Evolutionary conservation across 1,140 invertebrate genomes (phyloP).

Genomic region (Bathynomus jamesi): DNA sequence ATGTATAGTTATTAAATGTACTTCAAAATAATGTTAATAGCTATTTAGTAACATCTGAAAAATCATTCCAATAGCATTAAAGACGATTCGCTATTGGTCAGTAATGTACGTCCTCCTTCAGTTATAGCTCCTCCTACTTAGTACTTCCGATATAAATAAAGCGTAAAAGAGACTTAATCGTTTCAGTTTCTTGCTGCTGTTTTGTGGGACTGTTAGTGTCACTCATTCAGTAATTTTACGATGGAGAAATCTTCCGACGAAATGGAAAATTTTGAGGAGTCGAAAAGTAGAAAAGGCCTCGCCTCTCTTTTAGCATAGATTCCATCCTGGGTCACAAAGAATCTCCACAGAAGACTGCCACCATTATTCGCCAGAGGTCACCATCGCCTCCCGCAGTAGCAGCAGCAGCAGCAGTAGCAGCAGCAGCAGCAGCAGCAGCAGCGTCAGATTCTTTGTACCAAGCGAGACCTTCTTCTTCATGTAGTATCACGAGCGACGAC

Average conservation of each 20-base stretch:
- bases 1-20: background rate
- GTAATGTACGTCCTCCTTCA: background rate
- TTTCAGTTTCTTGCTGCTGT: background rate
- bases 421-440: no score
- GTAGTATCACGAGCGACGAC: background rate
- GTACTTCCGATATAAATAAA: background rate
- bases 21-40: background rate
- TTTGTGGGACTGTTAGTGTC: no score
- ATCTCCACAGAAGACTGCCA: background rate
- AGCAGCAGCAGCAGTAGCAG: no score
- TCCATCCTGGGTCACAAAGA: background rate
- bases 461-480: background rate
- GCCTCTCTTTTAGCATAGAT: background rate
- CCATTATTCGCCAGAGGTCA: background rate
- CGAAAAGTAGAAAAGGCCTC: background rate
- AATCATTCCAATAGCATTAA: background rate
- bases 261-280: no score
- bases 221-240: no score
- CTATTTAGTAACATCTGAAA: background rate
- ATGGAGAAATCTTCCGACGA: no score
- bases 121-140: background rate
- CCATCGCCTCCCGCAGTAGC: background rate
- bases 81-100: background rate
- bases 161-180: background rate
- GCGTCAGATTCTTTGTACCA: no score